Conservation (phyloP, 1,140 invertebrate genomes). For the Caenorhabditis latens region DNA sequence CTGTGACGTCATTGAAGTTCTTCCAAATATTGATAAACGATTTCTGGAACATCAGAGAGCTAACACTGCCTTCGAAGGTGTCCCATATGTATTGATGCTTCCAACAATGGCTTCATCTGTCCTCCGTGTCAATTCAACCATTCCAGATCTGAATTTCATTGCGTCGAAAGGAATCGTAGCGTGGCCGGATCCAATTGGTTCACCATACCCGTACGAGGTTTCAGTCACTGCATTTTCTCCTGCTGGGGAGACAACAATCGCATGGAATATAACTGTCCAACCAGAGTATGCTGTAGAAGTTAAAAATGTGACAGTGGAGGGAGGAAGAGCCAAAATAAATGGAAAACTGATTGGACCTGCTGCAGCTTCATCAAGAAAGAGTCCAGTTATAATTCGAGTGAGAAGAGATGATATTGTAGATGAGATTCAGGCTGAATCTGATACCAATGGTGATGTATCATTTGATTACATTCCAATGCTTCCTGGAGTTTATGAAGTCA, state of each 20-base stretch:
- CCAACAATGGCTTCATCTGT: constrained; percentile 56
- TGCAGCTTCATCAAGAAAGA: constrained; percentile 15
- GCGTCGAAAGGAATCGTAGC: constrained; percentile 45
- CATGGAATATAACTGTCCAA: constrained; percentile 51
- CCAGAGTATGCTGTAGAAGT: constrained; percentile 46
- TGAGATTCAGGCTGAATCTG: constrained; percentile 40
- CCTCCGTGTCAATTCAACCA: constrained; percentile 48
- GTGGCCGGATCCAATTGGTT: constrained; percentile 55
- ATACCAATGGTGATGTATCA: constrained; percentile 23
- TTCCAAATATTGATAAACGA: constrained; percentile 57
- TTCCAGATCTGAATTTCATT: constrained; percentile 32
- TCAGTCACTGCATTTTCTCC: constrained; percentile 48
- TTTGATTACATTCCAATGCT: constrained; percentile 57
- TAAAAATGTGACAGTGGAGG: constrained; percentile 50
- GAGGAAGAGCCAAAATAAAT: constrained; percentile 11
- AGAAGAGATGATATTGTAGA: constrained; percentile 55
- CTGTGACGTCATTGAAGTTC: constrained; percentile 54
- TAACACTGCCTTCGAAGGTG: constrained; percentile 54
- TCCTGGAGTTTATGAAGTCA: constrained; percentile 50
- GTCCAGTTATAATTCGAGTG: constrained; percentile 34
- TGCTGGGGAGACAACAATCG: constrained; percentile 37
- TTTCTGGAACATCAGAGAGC: constrained; percentile 50
- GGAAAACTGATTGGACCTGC: constrained; percentile 34
- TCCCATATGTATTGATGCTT: constrained; percentile 54
- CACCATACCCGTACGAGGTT: constrained; percentile 16